Evolutionary conservation across 2,888 invertebrate genomes (phyloP), one percentile per base, ranked within the genome.

Genomic region (Scaptomyza parva): DNA sequence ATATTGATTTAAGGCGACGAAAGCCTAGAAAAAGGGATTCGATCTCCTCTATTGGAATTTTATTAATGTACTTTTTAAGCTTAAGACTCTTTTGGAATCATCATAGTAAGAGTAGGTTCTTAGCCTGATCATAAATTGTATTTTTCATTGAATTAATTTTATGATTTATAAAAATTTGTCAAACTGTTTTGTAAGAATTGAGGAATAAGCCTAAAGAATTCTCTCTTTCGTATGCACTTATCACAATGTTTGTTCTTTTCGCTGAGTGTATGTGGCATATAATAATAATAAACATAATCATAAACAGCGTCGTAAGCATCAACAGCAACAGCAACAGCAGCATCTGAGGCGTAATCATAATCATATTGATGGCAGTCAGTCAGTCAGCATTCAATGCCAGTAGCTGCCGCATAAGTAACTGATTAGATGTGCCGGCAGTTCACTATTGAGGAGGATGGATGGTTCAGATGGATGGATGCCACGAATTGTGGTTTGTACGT

Each of bases 401-500:
- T 37, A 48, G 83, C 86, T 78, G 87, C 87, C 67, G 60, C 43
- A 50, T 69, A 70, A 73, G 62, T 63, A 63, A 61, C 57, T 75
- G 70, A 70, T 70, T 70, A 70, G 57, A 58, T 64, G 70, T 58
- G 64, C 57, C 35, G 48, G 59, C 51, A 35, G 48, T 37, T 48
- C 35, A 55, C 67, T 30, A 45, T 59, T 55, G 47, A 37, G 37
- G 59, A 76, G 79, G 77, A 84, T 88, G 35, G 77, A 84, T 88
- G 86, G n/a, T n/a, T n/a, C n/a, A n/a, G n/a, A n/a, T n/a, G 79
- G 77, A 84, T 88, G 35, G 77, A 84, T 88, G 86, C 81, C 88
- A 76, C 91, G 89, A 91, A 91, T 91, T 91, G 81, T 82, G 53
- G 90, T 37, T 77, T 55, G 90, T 90, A 91, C 91, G 91, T 91